phyloP scores from a whole-genome alignment of 1,140 invertebrate genomes.

The Goniozus legneri region DNA sequence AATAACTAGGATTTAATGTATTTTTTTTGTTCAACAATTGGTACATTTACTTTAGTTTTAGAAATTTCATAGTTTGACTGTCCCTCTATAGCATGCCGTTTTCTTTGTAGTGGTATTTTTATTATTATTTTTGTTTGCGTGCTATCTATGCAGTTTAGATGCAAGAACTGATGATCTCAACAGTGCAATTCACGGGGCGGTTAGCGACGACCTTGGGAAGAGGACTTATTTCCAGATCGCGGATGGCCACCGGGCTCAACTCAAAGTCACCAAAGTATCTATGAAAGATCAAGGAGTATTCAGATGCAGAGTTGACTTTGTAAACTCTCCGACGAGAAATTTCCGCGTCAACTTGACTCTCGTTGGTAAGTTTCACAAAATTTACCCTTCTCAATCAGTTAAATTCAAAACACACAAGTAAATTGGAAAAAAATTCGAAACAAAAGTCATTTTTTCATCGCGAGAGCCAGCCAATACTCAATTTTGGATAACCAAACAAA shows the following conservation, averaged over 20 bases:
- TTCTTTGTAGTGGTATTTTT: constrained; percentile 3
- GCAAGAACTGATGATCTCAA: constrained; percentile 65
- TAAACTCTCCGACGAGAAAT: constrained; percentile 80
- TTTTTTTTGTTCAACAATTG: too few species aligned
- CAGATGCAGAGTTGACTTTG: constrained; percentile 80
- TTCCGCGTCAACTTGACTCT: constrained; percentile 80
- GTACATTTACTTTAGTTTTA: too few species aligned
- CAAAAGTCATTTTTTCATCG: too few species aligned
- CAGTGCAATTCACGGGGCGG: constrained; percentile 67
- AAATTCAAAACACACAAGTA: too few species aligned
- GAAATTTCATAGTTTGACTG: background rate
- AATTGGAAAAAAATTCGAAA: too few species aligned
- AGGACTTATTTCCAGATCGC: constrained; percentile 72
- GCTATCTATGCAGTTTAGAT: too few species aligned
- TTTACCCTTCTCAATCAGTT: constrained; percentile 11
- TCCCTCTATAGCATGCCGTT: background rate
- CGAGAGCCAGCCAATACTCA: too few species aligned
- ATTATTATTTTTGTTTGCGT: constrained; percentile 40
- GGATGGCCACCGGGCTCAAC: constrained; percentile 65
- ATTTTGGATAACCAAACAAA: too few species aligned
- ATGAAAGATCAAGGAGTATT: constrained; percentile 74
- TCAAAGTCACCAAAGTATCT: constrained; percentile 70
- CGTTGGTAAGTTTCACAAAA: constrained; percentile 64
- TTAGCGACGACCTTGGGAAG: constrained; percentile 70
- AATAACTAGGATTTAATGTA: too few species aligned